Conservation (phyloP, 1,140 invertebrate genomes). For the Scaptomyza montana region DNA sequence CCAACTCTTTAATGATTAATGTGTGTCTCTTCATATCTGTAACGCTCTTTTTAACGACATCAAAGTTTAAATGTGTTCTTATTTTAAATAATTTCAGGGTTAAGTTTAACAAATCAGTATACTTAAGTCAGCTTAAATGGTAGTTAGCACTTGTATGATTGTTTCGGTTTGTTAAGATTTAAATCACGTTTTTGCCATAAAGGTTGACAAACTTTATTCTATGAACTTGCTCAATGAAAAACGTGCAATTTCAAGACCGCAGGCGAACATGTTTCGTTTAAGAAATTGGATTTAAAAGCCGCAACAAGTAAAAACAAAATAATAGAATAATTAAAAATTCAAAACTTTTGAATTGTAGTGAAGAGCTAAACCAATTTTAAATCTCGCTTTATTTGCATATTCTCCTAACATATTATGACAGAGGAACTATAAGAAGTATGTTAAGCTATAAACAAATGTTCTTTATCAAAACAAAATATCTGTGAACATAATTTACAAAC, state of each 20-base stretch:
- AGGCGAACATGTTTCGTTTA: slow-evolving; percentile 52
- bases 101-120: neutral
- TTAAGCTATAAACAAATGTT: no score
- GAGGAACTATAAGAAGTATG: no score
- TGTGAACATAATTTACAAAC: no score
- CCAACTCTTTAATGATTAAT: neutral
- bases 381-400: no score
- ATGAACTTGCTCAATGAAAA: slow-evolving; percentile 56
- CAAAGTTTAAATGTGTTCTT: neutral
- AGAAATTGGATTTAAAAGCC: slow-evolving; percentile 13
- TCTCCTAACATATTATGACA: no score
- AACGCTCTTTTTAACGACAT: neutral
- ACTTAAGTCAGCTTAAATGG: neutral
- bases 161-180: slow-evolving; percentile 39
- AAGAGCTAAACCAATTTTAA: no score
- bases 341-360: no score
- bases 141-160: slow-evolving; percentile 19
- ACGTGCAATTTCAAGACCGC: slow-evolving; percentile 55
- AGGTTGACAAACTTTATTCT: slow-evolving; percentile 18
- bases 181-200: slow-evolving; percentile 51
- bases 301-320: neutral
- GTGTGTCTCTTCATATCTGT: neutral
- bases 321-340: no score
- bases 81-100: neutral
- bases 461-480: no score